Evolutionary conservation across 2,113 vertebrate species (phyloP), one percentile per base, ranked within the genome.

Genomic region (human (Homo sapiens)): DNA sequence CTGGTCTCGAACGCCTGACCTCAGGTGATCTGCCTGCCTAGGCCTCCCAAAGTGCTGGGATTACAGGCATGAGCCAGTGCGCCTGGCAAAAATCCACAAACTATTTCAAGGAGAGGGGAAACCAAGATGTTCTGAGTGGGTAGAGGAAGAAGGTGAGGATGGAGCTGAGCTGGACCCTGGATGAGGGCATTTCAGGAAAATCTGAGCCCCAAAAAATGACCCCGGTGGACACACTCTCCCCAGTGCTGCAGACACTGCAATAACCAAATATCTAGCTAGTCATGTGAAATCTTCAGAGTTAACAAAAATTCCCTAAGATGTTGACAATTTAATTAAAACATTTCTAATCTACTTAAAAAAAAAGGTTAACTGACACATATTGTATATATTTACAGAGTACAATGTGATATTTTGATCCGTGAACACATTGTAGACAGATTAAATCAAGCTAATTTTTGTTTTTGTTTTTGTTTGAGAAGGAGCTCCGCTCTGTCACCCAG

Each of bases 161-260:
- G 2, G 17, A 35, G 11, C 12, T 4, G 32, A 25, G 45, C 84
- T 35, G 52, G 61, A 79, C 27, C 13, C 61, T 45, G 45, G n/a
- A 57, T 55, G 25, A 73, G 13, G 61, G 8, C 61, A 55, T 32
- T 64, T 78, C 30, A 52, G 78, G 76, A 83, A 94, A 89, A 48
- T 40, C 35, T 25, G 25, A 18, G 50, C 59, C 35, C 5, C 1
- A 40, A 7, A 38, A 32, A 38, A 22, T 0, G 1, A 32, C 38
- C 27, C 55, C 66, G 4, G 2, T n/a, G 61, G 27, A 50, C 38
- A 27, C 5, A 8, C 1, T 64, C 11, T 8, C 1, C 0, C 57
- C 8, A 27, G 1, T 18, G 40, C 35, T 70, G 27, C 6, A 61
- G 30, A 76, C 35, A 35, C 35, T 20, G 70, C 70, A 38, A 25